Evolutionary conservation across 1,140 invertebrate genomes (phyloP).

Genomic region (Drosophila burlai): DNA sequence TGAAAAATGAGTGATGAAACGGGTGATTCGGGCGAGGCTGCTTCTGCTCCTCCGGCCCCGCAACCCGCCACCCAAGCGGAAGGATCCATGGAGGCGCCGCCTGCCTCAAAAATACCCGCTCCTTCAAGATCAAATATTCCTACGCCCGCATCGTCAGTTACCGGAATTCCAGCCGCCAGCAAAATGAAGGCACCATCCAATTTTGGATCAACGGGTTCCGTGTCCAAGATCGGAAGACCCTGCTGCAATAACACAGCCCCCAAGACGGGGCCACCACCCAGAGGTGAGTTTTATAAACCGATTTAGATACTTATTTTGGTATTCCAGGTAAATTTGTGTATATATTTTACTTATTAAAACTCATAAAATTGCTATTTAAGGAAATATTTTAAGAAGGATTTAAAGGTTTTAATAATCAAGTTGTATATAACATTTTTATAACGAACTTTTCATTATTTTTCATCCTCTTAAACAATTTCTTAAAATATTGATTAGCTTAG

Average conservation of each 20-base stretch:
- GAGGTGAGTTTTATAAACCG: constrained; percentile 59
- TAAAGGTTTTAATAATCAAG: background rate
- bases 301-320: background rate
- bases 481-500: background rate
- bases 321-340: background rate
- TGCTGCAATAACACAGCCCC: constrained; percentile 74
- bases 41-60: constrained; percentile 9
- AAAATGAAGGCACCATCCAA: constrained; percentile 64
- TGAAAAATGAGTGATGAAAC: constrained; percentile 40
- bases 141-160: constrained; percentile 61
- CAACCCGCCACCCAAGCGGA: constrained; percentile 11
- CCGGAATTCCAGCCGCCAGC: constrained; percentile 61
- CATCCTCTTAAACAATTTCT: background rate
- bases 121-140: constrained; percentile 62
- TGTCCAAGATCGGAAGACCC: constrained; percentile 76
- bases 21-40: constrained; percentile 7
- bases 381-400: background rate
- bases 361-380: background rate
- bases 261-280: constrained; percentile 75
- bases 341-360: background rate
- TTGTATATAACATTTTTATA: background rate
- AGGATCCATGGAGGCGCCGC: background rate
- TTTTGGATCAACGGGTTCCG: constrained; percentile 58
- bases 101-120: constrained; percentile 36
- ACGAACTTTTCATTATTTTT: background rate